Conservation (phyloP, 2,888 invertebrate genomes). For the Leptopterna dolabrata region DNA sequence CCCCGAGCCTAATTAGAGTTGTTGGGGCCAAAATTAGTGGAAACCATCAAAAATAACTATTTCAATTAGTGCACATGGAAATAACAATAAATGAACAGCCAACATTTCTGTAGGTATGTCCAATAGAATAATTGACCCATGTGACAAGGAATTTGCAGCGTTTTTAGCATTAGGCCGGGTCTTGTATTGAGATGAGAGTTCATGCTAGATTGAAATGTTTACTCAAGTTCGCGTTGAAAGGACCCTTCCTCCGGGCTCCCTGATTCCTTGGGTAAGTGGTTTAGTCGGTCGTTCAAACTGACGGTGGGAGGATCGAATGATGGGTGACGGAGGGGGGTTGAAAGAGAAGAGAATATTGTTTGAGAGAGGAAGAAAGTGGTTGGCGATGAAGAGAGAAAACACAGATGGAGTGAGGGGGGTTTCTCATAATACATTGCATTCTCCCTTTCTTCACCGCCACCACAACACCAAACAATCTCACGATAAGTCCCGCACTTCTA, state of each 20-base stretch:
- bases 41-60: too few relatives aligned
- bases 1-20: too few relatives aligned
- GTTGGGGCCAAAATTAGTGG: too few relatives aligned
- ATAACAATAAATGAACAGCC: too few relatives aligned
- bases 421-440: not conserved
- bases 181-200: not conserved
- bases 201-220: conserved; percentile 28
- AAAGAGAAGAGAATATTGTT: not conserved
- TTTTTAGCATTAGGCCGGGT: too few relatives aligned
- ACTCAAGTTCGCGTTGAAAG: not conserved
- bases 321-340: not conserved
- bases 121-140: too few relatives aligned
- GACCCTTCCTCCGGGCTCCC: conserved; percentile 15
- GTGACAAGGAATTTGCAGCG: too few relatives aligned
- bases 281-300: conserved; percentile 29
- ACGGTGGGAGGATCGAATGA: not conserved
- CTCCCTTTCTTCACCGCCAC: not conserved
- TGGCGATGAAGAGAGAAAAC: not conserved
- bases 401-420: not conserved
- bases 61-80: too few relatives aligned
- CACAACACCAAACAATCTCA: too few relatives aligned
- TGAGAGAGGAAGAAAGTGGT: not conserved
- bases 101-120: too few relatives aligned
- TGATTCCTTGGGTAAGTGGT: conserved; percentile 40
- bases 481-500: not conserved